These are phyloP conservation scores for Spatulosminthurus flaviceps DNA, from an alignment of 2,888 invertebrate species.

Conservation along the genomic window DNA sequence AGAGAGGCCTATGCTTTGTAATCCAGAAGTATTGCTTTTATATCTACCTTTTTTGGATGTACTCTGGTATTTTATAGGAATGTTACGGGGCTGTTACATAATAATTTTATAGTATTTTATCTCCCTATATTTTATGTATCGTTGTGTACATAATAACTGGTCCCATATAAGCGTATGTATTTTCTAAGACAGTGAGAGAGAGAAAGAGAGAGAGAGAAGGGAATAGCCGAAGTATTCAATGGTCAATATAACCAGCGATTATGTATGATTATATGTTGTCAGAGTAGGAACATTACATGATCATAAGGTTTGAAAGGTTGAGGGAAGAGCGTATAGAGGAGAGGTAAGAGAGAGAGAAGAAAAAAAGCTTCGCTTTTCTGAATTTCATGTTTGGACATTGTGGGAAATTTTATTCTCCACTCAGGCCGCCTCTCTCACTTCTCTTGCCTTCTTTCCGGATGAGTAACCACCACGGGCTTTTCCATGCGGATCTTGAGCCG, in stretches of 20 bases:
- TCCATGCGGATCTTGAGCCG: neutral
- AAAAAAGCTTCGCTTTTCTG: slow-evolving; percentile 26
- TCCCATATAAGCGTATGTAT: neutral
- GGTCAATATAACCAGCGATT: slow-evolving; percentile 48
- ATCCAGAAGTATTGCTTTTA: no score
- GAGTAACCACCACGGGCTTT: slow-evolving; percentile 42
- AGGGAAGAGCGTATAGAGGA: neutral
- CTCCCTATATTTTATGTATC: neutral
- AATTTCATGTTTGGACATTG: slow-evolving; percentile 47
- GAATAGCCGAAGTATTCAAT: slow-evolving; percentile 25
- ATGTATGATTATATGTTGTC: slow-evolving; percentile 33
- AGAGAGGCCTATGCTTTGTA: no score
- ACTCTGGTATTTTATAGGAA: neutral
- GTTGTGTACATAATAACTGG: neutral
- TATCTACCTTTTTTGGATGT: no score
- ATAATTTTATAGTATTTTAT: neutral
- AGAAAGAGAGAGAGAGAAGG: neutral
- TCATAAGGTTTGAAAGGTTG: slow-evolving; percentile 42
- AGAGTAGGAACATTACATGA: slow-evolving; percentile 35
- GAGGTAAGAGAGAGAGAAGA: neutral
- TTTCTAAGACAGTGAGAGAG: slow-evolving; percentile 10
- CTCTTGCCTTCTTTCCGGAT: slow-evolving; percentile 44
- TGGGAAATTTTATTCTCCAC: slow-evolving; percentile 48
- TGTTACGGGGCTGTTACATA: neutral
- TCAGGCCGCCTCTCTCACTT: slow-evolving; percentile 36